Percentiles rank a stretch among this genome's conserved stretches.
Conservation (phyloP, 2,113 vertebrate species). For the Anguilla rostrata region DNA sequence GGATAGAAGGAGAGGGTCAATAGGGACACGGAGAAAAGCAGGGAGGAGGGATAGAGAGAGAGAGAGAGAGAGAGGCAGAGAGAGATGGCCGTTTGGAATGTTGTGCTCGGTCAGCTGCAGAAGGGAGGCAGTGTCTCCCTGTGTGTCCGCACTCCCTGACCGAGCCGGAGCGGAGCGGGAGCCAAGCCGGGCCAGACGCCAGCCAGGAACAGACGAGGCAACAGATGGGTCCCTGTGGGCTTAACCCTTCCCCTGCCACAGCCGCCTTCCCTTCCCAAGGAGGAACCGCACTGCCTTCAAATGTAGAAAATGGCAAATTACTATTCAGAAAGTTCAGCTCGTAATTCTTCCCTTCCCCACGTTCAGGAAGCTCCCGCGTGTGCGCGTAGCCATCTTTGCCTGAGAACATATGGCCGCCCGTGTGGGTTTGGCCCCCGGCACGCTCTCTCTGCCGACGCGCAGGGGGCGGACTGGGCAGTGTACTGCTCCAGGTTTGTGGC, state of each 20-base stretch:
- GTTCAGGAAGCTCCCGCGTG: too few species aligned
- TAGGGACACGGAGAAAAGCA: not conserved
- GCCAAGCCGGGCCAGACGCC: slow-evolving; percentile 15
- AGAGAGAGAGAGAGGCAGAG: slow-evolving; percentile 42
- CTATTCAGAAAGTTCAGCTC: not conserved
- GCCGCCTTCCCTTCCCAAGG: not conserved
- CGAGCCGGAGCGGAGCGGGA: slow-evolving; percentile 12
- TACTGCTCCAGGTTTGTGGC: too few species aligned
- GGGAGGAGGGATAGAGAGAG: not conserved
- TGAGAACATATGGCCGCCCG: not conserved
- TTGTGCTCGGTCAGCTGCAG: slow-evolving; percentile 22
- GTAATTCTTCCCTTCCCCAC: not conserved
- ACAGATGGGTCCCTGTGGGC: slow-evolving; percentile 23
- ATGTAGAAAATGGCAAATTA: not conserved
- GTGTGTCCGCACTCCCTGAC: slow-evolving; percentile 28
- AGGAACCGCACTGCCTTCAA: not conserved
- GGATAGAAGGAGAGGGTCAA: not conserved
- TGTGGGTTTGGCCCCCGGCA: not conserved
- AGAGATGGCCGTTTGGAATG: slow-evolving; percentile 25
- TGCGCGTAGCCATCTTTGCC: not conserved
- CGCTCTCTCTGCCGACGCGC: not conserved
- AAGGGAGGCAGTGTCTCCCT: slow-evolving; percentile 26
- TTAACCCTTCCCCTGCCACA: slow-evolving; percentile 13
- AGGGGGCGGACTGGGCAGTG: not conserved
- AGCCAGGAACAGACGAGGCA: slow-evolving; percentile 26